Base-by-base conservation (phyloP, 2,888 invertebrate genomes). In the Polymixis lichenea region DNA sequence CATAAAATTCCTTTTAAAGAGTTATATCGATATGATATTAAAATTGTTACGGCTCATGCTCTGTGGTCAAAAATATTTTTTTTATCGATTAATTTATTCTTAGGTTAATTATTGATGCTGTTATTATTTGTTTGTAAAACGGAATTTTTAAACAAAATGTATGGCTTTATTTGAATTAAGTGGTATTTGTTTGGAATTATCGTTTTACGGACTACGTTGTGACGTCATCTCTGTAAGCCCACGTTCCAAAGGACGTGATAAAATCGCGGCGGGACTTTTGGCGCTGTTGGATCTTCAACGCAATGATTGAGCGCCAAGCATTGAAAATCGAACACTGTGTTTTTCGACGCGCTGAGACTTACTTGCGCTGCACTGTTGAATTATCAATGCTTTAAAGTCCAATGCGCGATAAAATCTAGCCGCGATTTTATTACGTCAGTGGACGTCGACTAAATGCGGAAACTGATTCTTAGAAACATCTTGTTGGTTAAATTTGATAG, bases 11-110 rank as follows among this genome's bases (percentile, higher is more conserved):
- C 86, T 91, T 92, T 89, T 85, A 86, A 90, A 91, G 92, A 91
- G 93, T 94, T 95, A 94, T 95, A 95, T 95, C 94, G 86, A 92
- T 90, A 93, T 95, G 95, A 96, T 95, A 95, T 95, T 95, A 95
- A 95, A 95, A 94, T 95, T 94, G 95, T 95, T 95, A 93, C 93
- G 93, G 94, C 94, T 94, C 92, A 93, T 91, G 89, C 91, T 91
- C 90, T 92, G 92, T 91, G 91, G 88, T 93, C 91, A 90, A 90
- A 91, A 91, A 89, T 83, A 90, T 64, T 84, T 91, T 93, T 91
- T 93, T 93, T 91, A 93, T 92, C 82, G 74, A 92, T 92, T 94
- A 93, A 95, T 95, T 95, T 95, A 95, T 95, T 95, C 89, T 91
- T 94, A 95, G 93, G 90, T 94, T 94, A 94, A 90, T 92, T 93